These are phyloP conservation scores for Polyommatus icarus DNA, from an alignment of 2,888 invertebrate species.

Conservation along the genomic window DNA sequence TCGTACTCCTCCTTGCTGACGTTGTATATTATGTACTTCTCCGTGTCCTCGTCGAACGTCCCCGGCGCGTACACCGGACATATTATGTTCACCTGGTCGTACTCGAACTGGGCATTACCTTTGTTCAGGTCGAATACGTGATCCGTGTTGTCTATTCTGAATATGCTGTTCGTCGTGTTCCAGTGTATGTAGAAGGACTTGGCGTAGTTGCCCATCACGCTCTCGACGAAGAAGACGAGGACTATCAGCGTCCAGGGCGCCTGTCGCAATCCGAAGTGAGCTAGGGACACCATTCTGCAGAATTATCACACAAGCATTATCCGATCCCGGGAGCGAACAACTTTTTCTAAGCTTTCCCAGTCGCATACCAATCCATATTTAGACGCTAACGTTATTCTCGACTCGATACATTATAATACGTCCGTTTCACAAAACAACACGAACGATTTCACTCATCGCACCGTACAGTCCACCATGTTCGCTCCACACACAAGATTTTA, in stretches of 20 bases:
- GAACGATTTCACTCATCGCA: conserved; percentile 64
- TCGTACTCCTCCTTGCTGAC: conserved; percentile 98
- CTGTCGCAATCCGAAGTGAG: conserved; percentile 69
- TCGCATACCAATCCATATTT: conserved; percentile 72
- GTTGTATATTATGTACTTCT: conserved; percentile 97
- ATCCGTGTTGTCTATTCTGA: conserved; percentile 98
- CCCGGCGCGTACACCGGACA: conserved; percentile 95
- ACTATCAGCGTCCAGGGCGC: conserved; percentile 79
- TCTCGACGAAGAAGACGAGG: conserved; percentile 82
- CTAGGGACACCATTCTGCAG: conserved; percentile 67
- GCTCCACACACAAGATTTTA: conserved; percentile 72
- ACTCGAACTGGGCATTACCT: conserved; percentile 95
- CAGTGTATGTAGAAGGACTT: conserved; percentile 93
- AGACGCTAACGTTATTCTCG: conserved; percentile 49
- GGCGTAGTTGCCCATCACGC: conserved; percentile 86
- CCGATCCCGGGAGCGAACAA: conserved; percentile 50
- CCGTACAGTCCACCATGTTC: conserved; percentile 74
- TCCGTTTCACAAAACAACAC: conserved; percentile 65
- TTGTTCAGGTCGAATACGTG: conserved; percentile 98
- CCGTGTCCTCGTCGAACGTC: conserved; percentile 92
- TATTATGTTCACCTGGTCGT: conserved; percentile 97
- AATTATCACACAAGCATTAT: conserved; percentile 56
- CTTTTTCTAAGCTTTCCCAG: conserved; percentile 44
- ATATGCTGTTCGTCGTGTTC: conserved; percentile 95
- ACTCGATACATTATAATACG: conserved; percentile 48